Evolutionary conservation across 2,888 invertebrate species (phyloP), one percentile per base, ranked within the genome.

Genomic region (Cheilosia impressa): DNA sequence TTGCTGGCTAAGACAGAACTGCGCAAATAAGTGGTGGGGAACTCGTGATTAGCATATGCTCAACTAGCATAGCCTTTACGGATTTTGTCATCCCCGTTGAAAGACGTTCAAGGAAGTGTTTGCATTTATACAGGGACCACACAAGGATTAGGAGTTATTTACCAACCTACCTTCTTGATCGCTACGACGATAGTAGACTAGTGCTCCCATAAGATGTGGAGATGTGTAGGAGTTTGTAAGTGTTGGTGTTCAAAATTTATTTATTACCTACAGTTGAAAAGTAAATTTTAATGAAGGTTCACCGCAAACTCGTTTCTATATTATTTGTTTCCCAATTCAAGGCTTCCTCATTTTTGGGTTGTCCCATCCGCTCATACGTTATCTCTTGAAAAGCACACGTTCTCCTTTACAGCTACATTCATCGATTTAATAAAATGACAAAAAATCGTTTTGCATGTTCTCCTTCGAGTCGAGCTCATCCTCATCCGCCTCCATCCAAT

Each of bases 391-490:
- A 66, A 80, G 24, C 19, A 66, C 63, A 63, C 27, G 62, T 65
- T 47, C 71, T 38, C 10, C 57, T 27, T 45, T 71, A n/a, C 0
- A 2, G 22, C 22, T n/a, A 31, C 57, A 43, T 60, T 38, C 52
- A 55, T 47, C 27, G 41, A 60, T 31, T 66, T 62, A 31, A 73
- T 24, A 5, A 17, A 13, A 45, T n/a, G 41, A 66, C 31, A 63
- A 72, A 81, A 82, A 80, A 78, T 53, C 52, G 68, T 91, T 91
- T 91, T 90, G 92, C 91, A 91, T 91, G 91, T 91, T 90, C 90
- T 43, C 55, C 60, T 71, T 60, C 75, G 41, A 80, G 47, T 50
- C 69, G 69, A 38, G 13, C 38, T 38, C 17, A 31, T 60, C 65
- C 55, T 53, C 55, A 43, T 72, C 72, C 71, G 68, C 80, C 76